Percentiles rank a stretch among this genome's conserved stretches.
Conservation (phyloP, 2,113 vertebrate genomes). For the Dipodomys spectabilis region DNA sequence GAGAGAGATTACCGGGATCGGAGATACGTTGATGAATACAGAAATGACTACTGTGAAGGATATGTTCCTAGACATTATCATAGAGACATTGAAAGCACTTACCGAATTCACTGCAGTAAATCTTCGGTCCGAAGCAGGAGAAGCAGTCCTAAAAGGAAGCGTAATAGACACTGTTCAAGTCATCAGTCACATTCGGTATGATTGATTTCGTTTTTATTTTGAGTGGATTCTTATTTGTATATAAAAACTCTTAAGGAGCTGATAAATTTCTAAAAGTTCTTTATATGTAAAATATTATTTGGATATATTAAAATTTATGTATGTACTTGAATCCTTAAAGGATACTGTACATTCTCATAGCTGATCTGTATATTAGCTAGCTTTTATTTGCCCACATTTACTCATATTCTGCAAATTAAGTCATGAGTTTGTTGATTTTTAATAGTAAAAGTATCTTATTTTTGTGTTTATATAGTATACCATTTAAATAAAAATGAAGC, state of each 20-base stretch:
- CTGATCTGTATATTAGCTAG: slow-evolving; percentile 65
- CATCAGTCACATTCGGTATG: slow-evolving; percentile 94
- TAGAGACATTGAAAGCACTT: slow-evolving; percentile 89
- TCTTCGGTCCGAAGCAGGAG: slow-evolving; percentile 92
- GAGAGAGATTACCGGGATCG: slow-evolving; percentile 90
- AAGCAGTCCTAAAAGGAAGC: slow-evolving; percentile 91
- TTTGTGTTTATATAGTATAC: slow-evolving; percentile 58
- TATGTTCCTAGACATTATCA: slow-evolving; percentile 89
- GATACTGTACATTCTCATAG: slow-evolving; percentile 57
- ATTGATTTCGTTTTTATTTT: slow-evolving; percentile 85
- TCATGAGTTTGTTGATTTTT: slow-evolving; percentile 62
- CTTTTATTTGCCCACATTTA: slow-evolving; percentile 46
- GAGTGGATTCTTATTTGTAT: slow-evolving; percentile 81
- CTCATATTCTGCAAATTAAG: slow-evolving; percentile 61
- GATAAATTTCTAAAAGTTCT: slow-evolving; percentile 67
- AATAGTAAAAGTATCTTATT: slow-evolving; percentile 48
- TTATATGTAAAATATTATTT: slow-evolving; percentile 69
- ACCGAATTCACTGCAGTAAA: slow-evolving; percentile 95
- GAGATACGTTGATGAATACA: slow-evolving; percentile 88
- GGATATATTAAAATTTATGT: slow-evolving; percentile 55
- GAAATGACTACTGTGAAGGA: slow-evolving; percentile 89
- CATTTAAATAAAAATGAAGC: slow-evolving; percentile 28
- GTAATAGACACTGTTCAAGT: slow-evolving; percentile 88
- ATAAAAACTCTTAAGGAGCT: slow-evolving; percentile 80
- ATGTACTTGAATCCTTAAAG: slow-evolving; percentile 72